These are phyloP conservation scores for Cromileptes altivelis DNA, from an alignment of 2,113 vertebrate species.

Conservation along the genomic window DNA sequence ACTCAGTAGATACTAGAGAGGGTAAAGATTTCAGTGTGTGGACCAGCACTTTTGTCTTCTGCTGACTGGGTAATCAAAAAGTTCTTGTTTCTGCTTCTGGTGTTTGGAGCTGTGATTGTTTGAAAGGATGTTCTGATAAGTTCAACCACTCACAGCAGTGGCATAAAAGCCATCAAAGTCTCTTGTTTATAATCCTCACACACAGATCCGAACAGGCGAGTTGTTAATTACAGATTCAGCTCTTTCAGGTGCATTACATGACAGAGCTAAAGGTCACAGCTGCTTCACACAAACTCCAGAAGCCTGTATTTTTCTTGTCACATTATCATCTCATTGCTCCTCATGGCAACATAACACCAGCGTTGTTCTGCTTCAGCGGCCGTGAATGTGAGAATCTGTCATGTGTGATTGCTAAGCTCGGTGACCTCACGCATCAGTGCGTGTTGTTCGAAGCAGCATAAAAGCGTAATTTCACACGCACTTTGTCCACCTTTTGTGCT, in stretches of 20 bases:
- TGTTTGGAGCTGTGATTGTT: background rate
- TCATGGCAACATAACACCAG: background rate
- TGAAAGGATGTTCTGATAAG: background rate
- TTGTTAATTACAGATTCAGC: constrained; percentile 40
- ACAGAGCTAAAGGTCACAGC: constrained; percentile 43
- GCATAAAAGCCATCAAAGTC: background rate
- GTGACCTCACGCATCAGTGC: constrained; percentile 17
- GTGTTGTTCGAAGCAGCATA: constrained; percentile 2
- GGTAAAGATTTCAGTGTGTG: background rate
- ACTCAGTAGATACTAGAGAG: background rate
- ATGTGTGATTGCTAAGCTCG: constrained; percentile 9
- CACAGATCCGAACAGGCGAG: background rate
- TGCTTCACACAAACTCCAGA: constrained; percentile 34
- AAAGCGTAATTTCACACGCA: constrained; percentile 44
- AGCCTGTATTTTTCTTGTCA: constrained; percentile 57
- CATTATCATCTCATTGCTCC: constrained; percentile 30
- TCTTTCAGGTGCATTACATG: constrained; percentile 47
- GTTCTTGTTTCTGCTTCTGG: background rate
- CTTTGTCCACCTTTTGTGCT: constrained; percentile 24
- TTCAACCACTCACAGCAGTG: background rate
- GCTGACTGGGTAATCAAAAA: background rate
- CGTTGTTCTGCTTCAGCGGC: constrained; percentile 15
- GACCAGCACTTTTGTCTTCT: background rate
- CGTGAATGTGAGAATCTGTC: constrained; percentile 4
- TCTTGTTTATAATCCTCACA: constrained; percentile 9